phyloP scores from a whole-genome alignment of 92 coral and sea anemone species.

The Epizoanthus rinbou region DNA sequence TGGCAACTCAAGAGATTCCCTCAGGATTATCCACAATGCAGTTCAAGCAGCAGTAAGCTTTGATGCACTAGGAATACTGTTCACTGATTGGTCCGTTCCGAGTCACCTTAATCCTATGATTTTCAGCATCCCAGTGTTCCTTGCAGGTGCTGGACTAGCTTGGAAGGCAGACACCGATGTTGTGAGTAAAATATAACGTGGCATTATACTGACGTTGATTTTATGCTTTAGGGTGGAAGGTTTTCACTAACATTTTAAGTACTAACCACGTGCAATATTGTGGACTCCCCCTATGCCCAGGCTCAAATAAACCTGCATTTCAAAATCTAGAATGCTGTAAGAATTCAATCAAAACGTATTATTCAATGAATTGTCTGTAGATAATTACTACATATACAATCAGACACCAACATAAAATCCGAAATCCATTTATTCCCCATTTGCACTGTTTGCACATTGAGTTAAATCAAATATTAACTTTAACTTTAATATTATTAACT shows the following conservation, averaged over 20 bases:
- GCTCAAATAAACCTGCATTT: too few species aligned
- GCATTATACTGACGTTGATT: neutral
- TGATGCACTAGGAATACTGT: constrained; percentile 85
- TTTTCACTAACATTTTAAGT: neutral
- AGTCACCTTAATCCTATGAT: constrained; percentile 92
- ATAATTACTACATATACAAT: too few species aligned
- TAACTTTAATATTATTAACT: too few species aligned
- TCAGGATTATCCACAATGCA: constrained; percentile 81
- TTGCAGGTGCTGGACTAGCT: constrained; percentile 89
- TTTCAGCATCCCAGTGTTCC: constrained; percentile 84
- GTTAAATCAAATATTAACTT: too few species aligned
- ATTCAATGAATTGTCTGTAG: too few species aligned
- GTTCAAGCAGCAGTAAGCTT: constrained; percentile 87
- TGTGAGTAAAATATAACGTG: constrained; percentile 52
- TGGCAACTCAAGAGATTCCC: constrained; percentile 74
- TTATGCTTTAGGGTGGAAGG: neutral
- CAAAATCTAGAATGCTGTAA: too few species aligned
- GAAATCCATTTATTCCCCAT: too few species aligned
- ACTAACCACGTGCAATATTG: neutral
- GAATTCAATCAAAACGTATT: too few species aligned
- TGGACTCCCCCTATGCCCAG: too few species aligned
- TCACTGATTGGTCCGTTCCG: constrained; percentile 96
- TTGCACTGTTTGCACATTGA: too few species aligned
- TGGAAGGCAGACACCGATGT: constrained; percentile 86
- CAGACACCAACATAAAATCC: too few species aligned